Conservation (phyloP, 2,888 invertebrate genomes). For the Vesta saturnalis region DNA sequence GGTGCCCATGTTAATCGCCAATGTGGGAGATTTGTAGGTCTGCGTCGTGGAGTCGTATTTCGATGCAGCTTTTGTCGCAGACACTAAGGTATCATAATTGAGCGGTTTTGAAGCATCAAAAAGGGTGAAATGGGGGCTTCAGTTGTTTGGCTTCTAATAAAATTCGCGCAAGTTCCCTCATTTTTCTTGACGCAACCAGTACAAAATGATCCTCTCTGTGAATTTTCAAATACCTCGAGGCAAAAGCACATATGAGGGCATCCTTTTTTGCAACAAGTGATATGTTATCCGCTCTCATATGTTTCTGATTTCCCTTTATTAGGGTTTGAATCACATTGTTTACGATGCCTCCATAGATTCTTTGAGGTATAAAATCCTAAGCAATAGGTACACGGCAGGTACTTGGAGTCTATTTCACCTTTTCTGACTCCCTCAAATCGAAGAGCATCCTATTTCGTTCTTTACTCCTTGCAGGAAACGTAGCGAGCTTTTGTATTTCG, state of each 20-base stretch:
- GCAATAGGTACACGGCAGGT: neutral
- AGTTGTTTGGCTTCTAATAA: no score
- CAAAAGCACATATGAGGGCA: neutral
- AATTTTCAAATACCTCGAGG: no score
- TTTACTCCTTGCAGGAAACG: neutral
- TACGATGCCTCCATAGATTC: neutral
- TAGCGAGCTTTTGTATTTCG: neutral
- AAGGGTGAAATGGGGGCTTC: neutral
- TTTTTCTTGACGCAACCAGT: no score
- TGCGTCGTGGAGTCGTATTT: constrained; percentile 24
- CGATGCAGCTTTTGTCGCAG: constrained; percentile 35
- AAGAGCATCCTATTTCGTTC: neutral
- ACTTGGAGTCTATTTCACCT: neutral
- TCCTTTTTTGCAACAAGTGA: neutral
- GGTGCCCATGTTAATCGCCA: constrained; percentile 34
- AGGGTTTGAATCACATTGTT: neutral
- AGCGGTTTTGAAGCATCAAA: neutral
- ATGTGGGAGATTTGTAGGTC: constrained; percentile 17
- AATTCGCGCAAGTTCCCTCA: no score
- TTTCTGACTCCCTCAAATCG: neutral
- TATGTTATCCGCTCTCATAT: no score
- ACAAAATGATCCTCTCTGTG: no score
- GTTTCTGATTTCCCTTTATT: neutral
- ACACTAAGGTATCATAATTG: constrained; percentile 37
- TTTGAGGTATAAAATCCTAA: no score